phyloP scores from a whole-genome alignment of 1,140 invertebrate species.

The Eriocheir sinensis region DNA sequence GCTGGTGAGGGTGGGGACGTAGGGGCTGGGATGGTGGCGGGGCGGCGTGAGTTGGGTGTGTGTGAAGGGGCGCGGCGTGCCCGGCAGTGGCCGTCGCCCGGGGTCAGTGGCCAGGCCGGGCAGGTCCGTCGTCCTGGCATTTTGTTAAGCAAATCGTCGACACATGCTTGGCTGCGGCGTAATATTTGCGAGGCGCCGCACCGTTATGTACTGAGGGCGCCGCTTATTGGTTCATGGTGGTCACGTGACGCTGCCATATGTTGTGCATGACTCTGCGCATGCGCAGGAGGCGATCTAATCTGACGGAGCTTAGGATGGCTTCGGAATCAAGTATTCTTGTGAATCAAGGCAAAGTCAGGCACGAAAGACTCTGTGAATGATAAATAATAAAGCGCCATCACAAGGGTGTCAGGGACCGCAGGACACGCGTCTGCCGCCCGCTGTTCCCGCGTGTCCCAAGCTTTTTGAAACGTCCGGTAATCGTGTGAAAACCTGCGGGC shows the following conservation, averaged over 20 bases:
- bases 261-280: slow-evolving; percentile 71
- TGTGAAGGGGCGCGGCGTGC: neutral
- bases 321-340: neutral
- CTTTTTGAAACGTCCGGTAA: neutral
- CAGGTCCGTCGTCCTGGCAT: neutral
- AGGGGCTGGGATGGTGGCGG: neutral
- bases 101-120: neutral
- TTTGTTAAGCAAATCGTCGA: slow-evolving; percentile 62
- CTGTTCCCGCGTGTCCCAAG: neutral
- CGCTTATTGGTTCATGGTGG: slow-evolving; percentile 55
- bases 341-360: neutral
- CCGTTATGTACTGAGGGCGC: slow-evolving; percentile 62
- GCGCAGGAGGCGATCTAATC: slow-evolving; percentile 32
- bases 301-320: neutral
- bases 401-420: neutral
- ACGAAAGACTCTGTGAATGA: neutral
- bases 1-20: no score
- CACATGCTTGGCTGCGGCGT: slow-evolving; percentile 54
- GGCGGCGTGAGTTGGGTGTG: neutral
- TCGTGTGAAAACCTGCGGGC: slow-evolving; percentile 31
- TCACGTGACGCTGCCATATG: slow-evolving; percentile 73
- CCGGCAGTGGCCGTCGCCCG: neutral
- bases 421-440: neutral
- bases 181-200: slow-evolving; percentile 61
- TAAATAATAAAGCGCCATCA: neutral